Evolutionary conservation across 35 echinoderm and acorn worm species (phyloP), one percentile per base, ranked within the genome.

Genomic region (Holothuria glaberrima): DNA sequence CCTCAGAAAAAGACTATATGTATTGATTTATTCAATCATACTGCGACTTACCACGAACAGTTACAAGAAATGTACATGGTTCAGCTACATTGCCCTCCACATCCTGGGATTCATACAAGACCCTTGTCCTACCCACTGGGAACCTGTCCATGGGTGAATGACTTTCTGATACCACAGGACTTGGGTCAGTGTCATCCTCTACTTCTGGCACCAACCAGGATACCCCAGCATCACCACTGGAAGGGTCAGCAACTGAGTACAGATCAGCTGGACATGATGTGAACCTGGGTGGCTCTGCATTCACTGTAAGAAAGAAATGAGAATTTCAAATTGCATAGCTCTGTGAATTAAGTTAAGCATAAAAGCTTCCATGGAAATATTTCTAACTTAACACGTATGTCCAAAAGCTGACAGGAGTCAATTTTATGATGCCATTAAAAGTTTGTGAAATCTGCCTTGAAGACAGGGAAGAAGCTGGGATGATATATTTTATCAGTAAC

Each of bases 231-330:
- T 84, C 57, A 29, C 80, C 80, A 60, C 4, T 84, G 26, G 57
- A 32, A 63, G 22, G 52, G 56, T 84, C 80, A 19, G 80, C 80
- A 21, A 16, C 26, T 17, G 25, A 19, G 32, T 84, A 84, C n/a
- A 84, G 48, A 54, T 84, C 80, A 61, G 56, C 80, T 9, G 80
- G 80, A 30, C 80, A 84, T 4, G 80, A 84, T 61, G 58, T 33
- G 31, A 84, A 84, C 25, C 56, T 32, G 19, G 80, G 80, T 9
- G 80, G 54, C 61, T 5, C 17, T 5, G 24, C 58, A 56, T 62
- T 33, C 6, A 24, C 50, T 54, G 74, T 4, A 69, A 29, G 66
- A 27, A 5, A 28, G 66, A 27, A 69, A 38, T 9, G 9, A 75
- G 13, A 75, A 75, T 38, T 44, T 41, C 41, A 2, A 54, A 54